phyloP scores from a whole-genome alignment of 2,797 vertebrate genomes.

The Hyperoplus lanceolatus region DNA sequence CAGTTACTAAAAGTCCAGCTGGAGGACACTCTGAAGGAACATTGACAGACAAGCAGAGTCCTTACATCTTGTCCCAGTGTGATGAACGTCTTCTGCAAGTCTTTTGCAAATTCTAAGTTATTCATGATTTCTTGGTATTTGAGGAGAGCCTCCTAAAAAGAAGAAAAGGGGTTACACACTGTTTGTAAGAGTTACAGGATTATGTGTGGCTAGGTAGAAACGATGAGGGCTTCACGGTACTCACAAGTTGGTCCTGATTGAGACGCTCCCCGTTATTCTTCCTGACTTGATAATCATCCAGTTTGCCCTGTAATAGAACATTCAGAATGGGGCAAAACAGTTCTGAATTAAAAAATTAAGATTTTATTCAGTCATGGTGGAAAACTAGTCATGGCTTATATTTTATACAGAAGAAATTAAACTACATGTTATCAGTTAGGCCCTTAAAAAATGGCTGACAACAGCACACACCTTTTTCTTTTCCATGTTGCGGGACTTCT shows the following conservation, averaged over 20 bases:
- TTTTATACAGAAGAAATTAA: not conserved
- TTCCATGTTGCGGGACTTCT: slow-evolving; percentile 96
- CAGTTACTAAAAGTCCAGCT: not conserved
- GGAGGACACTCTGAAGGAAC: not conserved
- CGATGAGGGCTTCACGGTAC: slow-evolving; percentile 43
- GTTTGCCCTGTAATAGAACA: slow-evolving; percentile 87
- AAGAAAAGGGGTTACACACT: slow-evolving; percentile 4
- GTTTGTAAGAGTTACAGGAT: not conserved
- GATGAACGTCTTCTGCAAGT: slow-evolving; percentile 95
- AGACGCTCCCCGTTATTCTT: slow-evolving; percentile 96
- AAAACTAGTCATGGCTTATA: not conserved
- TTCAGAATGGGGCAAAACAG: not conserved
- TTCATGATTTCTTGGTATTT: slow-evolving; percentile 96
- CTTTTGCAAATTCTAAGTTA: slow-evolving; percentile 97
- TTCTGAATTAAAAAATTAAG: not conserved
- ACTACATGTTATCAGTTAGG: not conserved
- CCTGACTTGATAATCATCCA: slow-evolving; percentile 96
- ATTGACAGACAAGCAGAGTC: slow-evolving; percentile 28
- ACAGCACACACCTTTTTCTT: slow-evolving; percentile 92
- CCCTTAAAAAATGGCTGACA: not conserved
- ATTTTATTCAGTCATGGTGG: too few relatives aligned
- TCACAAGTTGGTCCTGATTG: slow-evolving; percentile 98
- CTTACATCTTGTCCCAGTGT: slow-evolving; percentile 96
- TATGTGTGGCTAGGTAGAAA: not conserved
- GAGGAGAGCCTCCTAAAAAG: slow-evolving; percentile 92